A percentile compares a stretch with the other conserved stretches of the same genome.
Evolutionary conservation across 1,140 invertebrate genomes (phyloP).

Genomic region (Hypsibius dujardini): DNA sequence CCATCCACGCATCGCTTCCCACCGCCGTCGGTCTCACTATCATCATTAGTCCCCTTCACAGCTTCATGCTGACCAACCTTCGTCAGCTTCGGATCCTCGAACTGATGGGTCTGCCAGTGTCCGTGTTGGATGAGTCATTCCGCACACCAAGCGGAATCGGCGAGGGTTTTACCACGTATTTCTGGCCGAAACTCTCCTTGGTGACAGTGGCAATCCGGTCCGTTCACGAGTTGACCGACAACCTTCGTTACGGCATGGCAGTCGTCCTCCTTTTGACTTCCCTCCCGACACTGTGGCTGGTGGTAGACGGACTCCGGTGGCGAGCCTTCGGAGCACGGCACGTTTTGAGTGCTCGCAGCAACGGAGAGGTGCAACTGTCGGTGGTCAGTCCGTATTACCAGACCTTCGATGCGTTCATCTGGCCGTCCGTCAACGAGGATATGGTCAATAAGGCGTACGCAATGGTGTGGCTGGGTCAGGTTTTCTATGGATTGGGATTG

Average conservation of each 20-base stretch:
- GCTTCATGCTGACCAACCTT: not conserved
- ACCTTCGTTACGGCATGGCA: not conserved
- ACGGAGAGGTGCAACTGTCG: not conserved
- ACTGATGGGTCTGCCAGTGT: not conserved
- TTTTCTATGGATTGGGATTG: not conserved
- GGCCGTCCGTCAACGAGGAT: not conserved
- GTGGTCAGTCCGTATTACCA: not conserved
- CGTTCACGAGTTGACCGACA: not conserved
- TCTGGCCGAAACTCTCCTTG: constrained; percentile 13
- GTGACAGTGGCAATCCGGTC: not conserved
- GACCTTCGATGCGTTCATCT: not conserved
- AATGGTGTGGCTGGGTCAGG: not conserved
- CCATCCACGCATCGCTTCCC: not conserved
- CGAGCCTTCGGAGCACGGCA: not conserved
- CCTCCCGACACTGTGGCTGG: not conserved
- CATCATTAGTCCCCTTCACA: not conserved
- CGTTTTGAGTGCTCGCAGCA: not conserved
- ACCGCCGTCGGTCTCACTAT: not conserved
- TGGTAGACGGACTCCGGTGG: not conserved
- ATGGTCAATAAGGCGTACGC: constrained; percentile 3
- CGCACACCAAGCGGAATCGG: not conserved
- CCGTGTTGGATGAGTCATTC: not conserved
- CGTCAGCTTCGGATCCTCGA: constrained; percentile 4
- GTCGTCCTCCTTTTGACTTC: not conserved
- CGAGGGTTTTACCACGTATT: not conserved